A percentile compares a stretch with the other conserved stretches of the same genome.
These are phyloP conservation scores for Clarias fuscus DNA, from an alignment of 2,797 vertebrate genomes.

Conservation along the genomic window DNA sequence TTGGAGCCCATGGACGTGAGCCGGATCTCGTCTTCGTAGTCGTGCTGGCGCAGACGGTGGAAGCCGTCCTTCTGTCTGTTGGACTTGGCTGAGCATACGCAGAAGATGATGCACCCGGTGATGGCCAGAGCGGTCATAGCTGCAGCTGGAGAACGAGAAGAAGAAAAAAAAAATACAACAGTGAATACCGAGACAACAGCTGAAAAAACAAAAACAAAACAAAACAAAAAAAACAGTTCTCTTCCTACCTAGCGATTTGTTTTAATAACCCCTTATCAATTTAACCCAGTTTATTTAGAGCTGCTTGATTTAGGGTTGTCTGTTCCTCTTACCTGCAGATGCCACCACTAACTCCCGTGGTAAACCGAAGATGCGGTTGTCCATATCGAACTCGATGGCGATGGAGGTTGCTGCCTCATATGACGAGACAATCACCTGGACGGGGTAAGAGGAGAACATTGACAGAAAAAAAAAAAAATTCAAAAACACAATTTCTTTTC, in stretches of 20 bases:
- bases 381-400: constrained; percentile 87
- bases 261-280: neutral
- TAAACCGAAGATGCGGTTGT: constrained; percentile 92
- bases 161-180: neutral
- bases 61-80: constrained; percentile 96
- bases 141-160: constrained; percentile 76
- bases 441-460: neutral
- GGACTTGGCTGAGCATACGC: constrained; percentile 93
- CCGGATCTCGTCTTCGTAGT: constrained; percentile 94
- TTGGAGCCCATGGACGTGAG: constrained; percentile 95
- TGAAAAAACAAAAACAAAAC: neutral
- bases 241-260: neutral
- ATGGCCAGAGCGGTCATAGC: constrained; percentile 92
- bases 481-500: too few species aligned
- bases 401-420: constrained; percentile 83
- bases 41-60: constrained; percentile 92
- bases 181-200: neutral
- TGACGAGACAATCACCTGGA: constrained; percentile 84
- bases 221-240: neutral
- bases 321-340: constrained; percentile 79
- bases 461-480: too few species aligned
- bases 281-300: neutral
- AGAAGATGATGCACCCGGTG: constrained; percentile 97
- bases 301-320: neutral
- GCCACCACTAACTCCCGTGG: constrained; percentile 94